Percentiles rank a stretch among this genome's conserved stretches.
phyloP scores from a whole-genome alignment of 2,113 vertebrate genomes.

The Setophaga kirtlandii region DNA sequence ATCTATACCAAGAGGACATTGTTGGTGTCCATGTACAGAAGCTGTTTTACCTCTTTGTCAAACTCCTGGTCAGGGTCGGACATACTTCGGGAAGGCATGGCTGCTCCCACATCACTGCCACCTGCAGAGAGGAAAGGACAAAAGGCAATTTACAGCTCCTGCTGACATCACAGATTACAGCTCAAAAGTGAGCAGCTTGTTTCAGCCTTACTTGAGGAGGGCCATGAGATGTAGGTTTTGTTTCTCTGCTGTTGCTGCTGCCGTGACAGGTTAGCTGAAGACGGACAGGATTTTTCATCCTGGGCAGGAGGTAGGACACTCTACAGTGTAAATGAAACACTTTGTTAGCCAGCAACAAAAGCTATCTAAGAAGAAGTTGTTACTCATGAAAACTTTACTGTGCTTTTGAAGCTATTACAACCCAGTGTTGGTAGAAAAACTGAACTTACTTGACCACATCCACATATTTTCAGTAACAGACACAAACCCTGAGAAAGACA shows the following conservation, averaged over 20 bases:
- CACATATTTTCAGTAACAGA: conserved; percentile 71
- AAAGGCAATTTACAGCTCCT: not conserved
- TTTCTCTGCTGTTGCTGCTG: conserved; percentile 79
- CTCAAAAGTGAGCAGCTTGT: not conserved
- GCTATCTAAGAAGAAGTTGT: not conserved
- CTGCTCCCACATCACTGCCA: conserved; percentile 79
- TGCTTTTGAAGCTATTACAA: conserved; percentile 49
- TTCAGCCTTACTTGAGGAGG: conserved; percentile 84
- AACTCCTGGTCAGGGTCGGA: conserved; percentile 89
- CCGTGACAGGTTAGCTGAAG: conserved; percentile 79
- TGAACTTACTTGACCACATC: conserved; percentile 64
- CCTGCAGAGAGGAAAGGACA: conserved; percentile 34
- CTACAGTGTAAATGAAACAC: conserved; percentile 66
- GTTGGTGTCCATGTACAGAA: not conserved
- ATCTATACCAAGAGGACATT: rapidly evolving
- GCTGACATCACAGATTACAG: not conserved
- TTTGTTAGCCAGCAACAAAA: conserved; percentile 15
- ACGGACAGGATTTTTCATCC: conserved; percentile 87
- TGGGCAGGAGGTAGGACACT: conserved; percentile 83
- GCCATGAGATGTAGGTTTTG: conserved; percentile 91
- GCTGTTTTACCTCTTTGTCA: conserved; percentile 87
- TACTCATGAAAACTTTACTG: conserved; percentile 40
- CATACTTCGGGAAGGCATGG: conserved; percentile 82
- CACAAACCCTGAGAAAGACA: conserved; percentile 62
- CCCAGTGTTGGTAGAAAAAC: conserved; percentile 56